These are phyloP conservation scores for Andrena cerasifolii DNA, from an alignment of 1,140 invertebrate genomes.

Conservation along the genomic window DNA sequence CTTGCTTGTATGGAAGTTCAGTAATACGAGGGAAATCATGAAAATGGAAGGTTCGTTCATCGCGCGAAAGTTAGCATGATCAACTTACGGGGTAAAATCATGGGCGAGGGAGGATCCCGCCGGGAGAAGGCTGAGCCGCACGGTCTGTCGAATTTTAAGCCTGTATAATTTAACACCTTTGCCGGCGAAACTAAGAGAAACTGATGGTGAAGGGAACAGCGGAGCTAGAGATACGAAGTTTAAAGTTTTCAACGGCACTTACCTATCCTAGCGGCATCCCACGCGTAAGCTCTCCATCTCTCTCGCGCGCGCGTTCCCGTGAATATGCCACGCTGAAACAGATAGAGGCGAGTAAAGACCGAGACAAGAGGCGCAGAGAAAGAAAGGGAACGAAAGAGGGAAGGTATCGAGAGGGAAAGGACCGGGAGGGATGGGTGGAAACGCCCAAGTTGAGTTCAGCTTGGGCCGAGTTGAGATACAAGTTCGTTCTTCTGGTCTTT, in stretches of 20 bases:
- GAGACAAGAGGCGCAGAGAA: background rate
- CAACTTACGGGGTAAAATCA: conserved; percentile 57
- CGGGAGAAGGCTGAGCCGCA: conserved; percentile 55
- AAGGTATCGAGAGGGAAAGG: conserved; percentile 45
- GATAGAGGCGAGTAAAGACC: conserved; percentile 50
- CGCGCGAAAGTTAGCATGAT: conserved; percentile 61
- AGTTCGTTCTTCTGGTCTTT: conserved; percentile 67
- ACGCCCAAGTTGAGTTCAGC: conserved; percentile 59
- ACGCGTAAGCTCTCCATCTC: conserved; percentile 42
- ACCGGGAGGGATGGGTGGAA: conserved; percentile 20
- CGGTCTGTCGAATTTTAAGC: conserved; percentile 77
- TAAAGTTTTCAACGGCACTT: conserved; percentile 74
- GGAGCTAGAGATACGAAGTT: conserved; percentile 70
- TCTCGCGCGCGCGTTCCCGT: conserved; percentile 54
- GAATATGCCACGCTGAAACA: conserved; percentile 68
- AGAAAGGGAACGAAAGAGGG: conserved; percentile 5
- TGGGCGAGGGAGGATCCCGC: conserved; percentile 42
- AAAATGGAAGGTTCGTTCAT: conserved; percentile 55
- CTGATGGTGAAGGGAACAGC: conserved; percentile 44
- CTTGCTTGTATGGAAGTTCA: conserved; percentile 15
- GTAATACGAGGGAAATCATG: conserved; percentile 33
- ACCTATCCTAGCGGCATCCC: conserved; percentile 61
- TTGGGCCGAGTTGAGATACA: conserved; percentile 64
- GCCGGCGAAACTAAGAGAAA: conserved; percentile 66
- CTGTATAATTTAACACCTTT: conserved; percentile 80